Percentiles rank a stretch among this genome's conserved stretches.
Conservation (phyloP, 2,888 invertebrate genomes). For the Liodrosophila aerea region DNA sequence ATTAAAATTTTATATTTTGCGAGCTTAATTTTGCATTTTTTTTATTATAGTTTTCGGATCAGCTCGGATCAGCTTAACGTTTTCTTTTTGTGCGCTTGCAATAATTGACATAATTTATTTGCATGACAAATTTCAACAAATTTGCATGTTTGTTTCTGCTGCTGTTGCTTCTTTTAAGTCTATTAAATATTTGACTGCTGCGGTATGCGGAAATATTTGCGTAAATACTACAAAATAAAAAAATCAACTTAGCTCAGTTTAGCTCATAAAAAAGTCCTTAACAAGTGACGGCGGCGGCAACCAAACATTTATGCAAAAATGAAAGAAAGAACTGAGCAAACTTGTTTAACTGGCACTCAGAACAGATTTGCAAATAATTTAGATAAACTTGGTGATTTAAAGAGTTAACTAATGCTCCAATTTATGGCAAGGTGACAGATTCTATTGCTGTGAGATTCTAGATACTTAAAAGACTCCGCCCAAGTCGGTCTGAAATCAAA, state of each 20-base stretch:
- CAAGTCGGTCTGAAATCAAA: slow-evolving; percentile 4
- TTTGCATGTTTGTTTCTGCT: slow-evolving; percentile 57
- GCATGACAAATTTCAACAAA: slow-evolving; percentile 53
- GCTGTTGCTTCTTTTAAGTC: slow-evolving; percentile 9
- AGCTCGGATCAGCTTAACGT: slow-evolving; percentile 11
- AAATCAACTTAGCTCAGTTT: no score
- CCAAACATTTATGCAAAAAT: slow-evolving; percentile 68
- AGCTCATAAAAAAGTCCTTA: slow-evolving; percentile 60
- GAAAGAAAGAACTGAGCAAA: slow-evolving; percentile 65
- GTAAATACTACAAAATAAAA: slow-evolving; percentile 1
- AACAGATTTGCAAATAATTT: slow-evolving; percentile 50
- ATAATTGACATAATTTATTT: slow-evolving; percentile 73
- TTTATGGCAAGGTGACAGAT: slow-evolving; percentile 58
- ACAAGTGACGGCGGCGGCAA: slow-evolving; percentile 30
- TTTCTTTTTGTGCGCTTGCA: slow-evolving; percentile 25
- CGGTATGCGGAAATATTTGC: slow-evolving; percentile 70
- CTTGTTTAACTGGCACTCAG: slow-evolving; percentile 50
- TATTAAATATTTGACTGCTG: slow-evolving; percentile 23
- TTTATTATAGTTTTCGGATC: no score
- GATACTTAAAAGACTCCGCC: slow-evolving; percentile 33
- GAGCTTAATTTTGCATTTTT: slow-evolving; percentile 41
- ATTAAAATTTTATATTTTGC: slow-evolving; percentile 50
- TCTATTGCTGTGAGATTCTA: slow-evolving; percentile 7
- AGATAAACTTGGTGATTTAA: slow-evolving; percentile 62
- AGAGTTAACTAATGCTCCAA: slow-evolving; percentile 67